phyloP scores from a whole-genome alignment of 2,797 vertebrate species.

The Anabacerthia variegaticeps region DNA sequence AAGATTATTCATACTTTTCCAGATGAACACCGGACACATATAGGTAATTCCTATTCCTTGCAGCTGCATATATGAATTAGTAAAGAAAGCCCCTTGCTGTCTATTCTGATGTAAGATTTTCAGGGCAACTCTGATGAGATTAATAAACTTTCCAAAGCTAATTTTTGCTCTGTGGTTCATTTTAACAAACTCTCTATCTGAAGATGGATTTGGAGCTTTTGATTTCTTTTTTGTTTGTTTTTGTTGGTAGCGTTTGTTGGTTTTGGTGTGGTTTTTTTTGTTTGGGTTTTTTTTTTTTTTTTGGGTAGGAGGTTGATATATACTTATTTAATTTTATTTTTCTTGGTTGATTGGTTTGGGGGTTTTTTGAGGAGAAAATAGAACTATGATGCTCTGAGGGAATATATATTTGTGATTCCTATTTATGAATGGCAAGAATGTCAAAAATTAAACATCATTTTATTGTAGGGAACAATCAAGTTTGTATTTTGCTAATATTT shows the following conservation, averaged over 20 bases:
- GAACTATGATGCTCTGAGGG: slow-evolving; percentile 15
- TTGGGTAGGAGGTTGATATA: not conserved
- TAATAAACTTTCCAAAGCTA: slow-evolving; percentile 8
- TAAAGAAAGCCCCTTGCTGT: not conserved
- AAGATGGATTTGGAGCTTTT: not conserved
- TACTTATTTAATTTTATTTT: not conserved
- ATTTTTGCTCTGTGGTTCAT: slow-evolving; percentile 3
- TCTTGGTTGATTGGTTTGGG: not conserved
- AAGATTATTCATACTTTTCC: not conserved
- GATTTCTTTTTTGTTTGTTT: not conserved
- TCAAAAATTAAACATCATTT: slow-evolving; percentile 39
- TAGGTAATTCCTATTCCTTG: not conserved
- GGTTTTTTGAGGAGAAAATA: not conserved
- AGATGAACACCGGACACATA: not conserved
- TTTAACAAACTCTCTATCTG: not conserved
- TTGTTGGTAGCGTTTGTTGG: too few relatives aligned
- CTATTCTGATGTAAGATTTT: not conserved
- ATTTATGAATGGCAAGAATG: slow-evolving; percentile 40
- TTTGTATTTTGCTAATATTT: slow-evolving; percentile 57
- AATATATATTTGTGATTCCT: slow-evolving; percentile 32
- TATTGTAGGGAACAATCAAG: slow-evolving; percentile 1
- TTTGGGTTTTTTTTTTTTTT: too few relatives aligned
- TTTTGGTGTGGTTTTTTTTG: not conserved
- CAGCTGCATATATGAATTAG: not conserved
- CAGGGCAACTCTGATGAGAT: not conserved